Evolutionary conservation across 2,888 invertebrate genomes (phyloP).

Genomic region (Salpingus planirostris): DNA sequence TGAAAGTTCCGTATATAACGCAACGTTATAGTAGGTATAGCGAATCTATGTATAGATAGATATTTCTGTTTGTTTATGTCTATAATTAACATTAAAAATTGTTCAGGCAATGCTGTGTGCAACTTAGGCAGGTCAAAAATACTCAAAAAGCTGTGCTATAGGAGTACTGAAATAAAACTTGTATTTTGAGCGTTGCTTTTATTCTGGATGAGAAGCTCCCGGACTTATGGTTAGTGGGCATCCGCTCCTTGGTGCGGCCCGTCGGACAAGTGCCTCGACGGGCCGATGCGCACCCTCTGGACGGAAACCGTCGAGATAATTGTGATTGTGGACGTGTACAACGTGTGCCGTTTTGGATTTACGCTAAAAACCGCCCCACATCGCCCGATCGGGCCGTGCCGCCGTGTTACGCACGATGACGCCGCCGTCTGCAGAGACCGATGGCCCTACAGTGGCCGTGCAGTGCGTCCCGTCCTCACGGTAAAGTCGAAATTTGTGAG

Average conservation of each 20-base stretch:
- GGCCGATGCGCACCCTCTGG: conserved; percentile 17
- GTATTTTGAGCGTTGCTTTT: conserved; percentile 45
- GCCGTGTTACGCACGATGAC: no score
- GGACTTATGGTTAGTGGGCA: conserved; percentile 33
- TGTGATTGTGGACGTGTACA: no score
- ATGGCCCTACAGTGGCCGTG: no score
- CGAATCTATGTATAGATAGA: conserved; percentile 45
- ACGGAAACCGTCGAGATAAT: neutral
- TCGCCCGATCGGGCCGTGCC: no score
- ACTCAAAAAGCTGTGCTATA: conserved; percentile 45
- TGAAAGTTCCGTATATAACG: no score
- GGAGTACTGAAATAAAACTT: conserved; percentile 46
- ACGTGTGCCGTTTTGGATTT: no score
- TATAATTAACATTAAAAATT: conserved; percentile 47
- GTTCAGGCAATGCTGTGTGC: conserved; percentile 41
- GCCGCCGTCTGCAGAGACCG: no score
- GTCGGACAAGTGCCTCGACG: conserved; percentile 25
- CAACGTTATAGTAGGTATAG: no score
- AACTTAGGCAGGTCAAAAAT: conserved; percentile 47
- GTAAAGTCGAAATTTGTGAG: no score
- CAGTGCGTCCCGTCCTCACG: no score
- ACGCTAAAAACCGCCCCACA: no score
- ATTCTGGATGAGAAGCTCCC: conserved; percentile 40
- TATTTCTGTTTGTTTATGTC: conserved; percentile 47
- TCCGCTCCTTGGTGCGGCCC: conserved; percentile 31